A percentile compares a stretch with the other conserved stretches of the same genome.
These are phyloP conservation scores for Zoanthus sociatus DNA, from an alignment of 92 coral and sea anemone genomes.

Conservation along the genomic window DNA sequence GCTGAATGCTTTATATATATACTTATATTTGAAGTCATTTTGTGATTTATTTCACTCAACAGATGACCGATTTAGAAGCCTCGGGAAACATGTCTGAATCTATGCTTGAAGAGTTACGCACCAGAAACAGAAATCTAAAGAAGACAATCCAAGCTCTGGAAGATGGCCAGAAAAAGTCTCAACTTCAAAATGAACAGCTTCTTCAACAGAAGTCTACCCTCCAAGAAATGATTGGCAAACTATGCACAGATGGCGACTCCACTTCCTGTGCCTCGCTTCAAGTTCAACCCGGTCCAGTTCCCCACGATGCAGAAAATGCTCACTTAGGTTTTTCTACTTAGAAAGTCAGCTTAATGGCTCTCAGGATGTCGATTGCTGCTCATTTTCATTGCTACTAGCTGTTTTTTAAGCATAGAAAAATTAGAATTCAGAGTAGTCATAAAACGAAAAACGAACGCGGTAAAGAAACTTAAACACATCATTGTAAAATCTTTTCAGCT, in stretches of 20 bases:
- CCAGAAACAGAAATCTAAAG: slow-evolving; percentile 73
- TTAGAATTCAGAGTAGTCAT: no score
- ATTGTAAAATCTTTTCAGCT: no score
- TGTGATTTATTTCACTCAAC: background rate
- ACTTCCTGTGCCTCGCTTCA: slow-evolving; percentile 57
- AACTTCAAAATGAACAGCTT: slow-evolving; percentile 86
- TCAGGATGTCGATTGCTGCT: slow-evolving; percentile 11
- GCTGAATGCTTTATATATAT: background rate
- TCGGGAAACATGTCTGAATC: slow-evolving; percentile 74
- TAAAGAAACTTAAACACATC: no score
- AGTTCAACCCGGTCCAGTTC: slow-evolving; percentile 26
- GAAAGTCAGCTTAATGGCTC: slow-evolving; percentile 15
- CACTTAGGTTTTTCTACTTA: slow-evolving; percentile 12
- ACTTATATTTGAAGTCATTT: no score
- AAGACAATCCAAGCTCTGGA: slow-evolving; percentile 82
- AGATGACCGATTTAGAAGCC: slow-evolving; percentile 72
- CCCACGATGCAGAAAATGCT: background rate
- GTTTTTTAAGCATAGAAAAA: no score
- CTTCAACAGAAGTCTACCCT: slow-evolving; percentile 82
- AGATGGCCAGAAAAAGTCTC: slow-evolving; percentile 82
- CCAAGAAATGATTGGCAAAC: slow-evolving; percentile 80
- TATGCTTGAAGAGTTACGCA: slow-evolving; percentile 72
- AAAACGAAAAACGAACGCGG: no score
- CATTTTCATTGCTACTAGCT: background rate
- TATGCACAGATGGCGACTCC: slow-evolving; percentile 65